phyloP scores from a whole-genome alignment of 2,113 vertebrate genomes.

The Mastomys coucha region DNA sequence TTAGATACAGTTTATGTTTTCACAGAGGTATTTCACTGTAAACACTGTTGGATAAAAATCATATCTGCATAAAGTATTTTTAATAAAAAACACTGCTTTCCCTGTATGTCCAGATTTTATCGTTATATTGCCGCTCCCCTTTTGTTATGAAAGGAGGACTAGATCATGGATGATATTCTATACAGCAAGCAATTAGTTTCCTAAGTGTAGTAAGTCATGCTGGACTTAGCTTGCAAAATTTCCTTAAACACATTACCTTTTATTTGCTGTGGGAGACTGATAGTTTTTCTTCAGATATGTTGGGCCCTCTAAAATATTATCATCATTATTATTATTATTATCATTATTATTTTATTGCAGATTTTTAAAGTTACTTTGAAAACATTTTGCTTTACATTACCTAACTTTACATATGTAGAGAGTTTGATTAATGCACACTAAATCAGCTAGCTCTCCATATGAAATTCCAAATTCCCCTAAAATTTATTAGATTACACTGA shows the following conservation, averaged over 20 bases:
- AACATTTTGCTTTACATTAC: not conserved
- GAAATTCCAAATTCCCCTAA: not conserved
- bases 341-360: not conserved
- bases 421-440: not conserved
- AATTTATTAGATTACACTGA: not conserved
- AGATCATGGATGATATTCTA: not conserved
- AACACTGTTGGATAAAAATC: not conserved
- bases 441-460: not conserved
- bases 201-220: not conserved
- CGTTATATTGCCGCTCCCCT: not conserved
- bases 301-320: not conserved
- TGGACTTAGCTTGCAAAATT: not conserved
- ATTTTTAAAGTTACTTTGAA: not conserved
- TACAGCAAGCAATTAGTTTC: not conserved
- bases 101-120: conserved; percentile 11
- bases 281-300: not conserved
- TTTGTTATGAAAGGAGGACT: not conserved
- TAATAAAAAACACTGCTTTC: conserved; percentile 21
- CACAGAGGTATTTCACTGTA: not conserved
- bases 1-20: not conserved
- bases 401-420: not conserved
- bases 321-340: not conserved
- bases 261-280: not conserved
- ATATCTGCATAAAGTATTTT: not conserved
- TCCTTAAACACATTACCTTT: not conserved